phyloP scores from a whole-genome alignment of 2,888 invertebrate species.

The Thereva unica region DNA sequence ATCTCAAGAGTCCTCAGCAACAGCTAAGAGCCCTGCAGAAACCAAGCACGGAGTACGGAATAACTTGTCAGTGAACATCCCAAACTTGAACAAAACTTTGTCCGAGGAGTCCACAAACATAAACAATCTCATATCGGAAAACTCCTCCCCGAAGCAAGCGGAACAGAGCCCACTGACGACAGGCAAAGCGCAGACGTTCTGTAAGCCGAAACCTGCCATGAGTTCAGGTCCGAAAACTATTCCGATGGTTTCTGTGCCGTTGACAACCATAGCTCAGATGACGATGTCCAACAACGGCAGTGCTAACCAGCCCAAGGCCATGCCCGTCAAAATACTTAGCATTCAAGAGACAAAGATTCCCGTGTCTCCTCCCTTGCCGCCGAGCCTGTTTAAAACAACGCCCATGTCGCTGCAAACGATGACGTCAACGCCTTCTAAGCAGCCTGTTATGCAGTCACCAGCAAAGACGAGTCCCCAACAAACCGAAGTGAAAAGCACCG shows the following conservation, averaged over 20 bases:
- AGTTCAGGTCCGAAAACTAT: not conserved
- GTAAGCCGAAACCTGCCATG: not conserved
- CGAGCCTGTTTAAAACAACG: slow-evolving; percentile 54
- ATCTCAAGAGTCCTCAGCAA: slow-evolving; percentile 4
- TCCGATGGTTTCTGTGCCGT: slow-evolving; percentile 26
- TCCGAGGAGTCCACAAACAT: slow-evolving; percentile 51
- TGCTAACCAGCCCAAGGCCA: slow-evolving; percentile 29
- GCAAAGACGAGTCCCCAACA: slow-evolving; percentile 20
- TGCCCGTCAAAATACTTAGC: slow-evolving; percentile 44
- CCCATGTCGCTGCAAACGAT: slow-evolving; percentile 47
- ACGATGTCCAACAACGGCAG: slow-evolving; percentile 11
- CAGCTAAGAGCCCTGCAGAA: slow-evolving; percentile 5
- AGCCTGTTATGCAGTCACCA: not conserved
- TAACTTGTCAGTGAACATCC: slow-evolving; percentile 41
- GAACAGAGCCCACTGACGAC: slow-evolving; percentile 23
- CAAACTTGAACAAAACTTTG: slow-evolving; percentile 47
- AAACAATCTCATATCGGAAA: slow-evolving; percentile 45
- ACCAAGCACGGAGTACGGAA: slow-evolving; percentile 16
- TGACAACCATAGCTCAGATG: slow-evolving; percentile 17
- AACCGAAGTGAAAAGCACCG: not conserved
- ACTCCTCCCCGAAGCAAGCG: slow-evolving; percentile 1
- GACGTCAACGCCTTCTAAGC: slow-evolving; percentile 37
- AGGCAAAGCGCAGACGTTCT: not conserved
- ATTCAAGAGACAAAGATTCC: slow-evolving; percentile 50
- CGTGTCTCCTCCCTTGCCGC: slow-evolving; percentile 54